Evolutionary conservation across 2,888 invertebrate species (phyloP).

Genomic region (Perizoma affinitatum): DNA sequence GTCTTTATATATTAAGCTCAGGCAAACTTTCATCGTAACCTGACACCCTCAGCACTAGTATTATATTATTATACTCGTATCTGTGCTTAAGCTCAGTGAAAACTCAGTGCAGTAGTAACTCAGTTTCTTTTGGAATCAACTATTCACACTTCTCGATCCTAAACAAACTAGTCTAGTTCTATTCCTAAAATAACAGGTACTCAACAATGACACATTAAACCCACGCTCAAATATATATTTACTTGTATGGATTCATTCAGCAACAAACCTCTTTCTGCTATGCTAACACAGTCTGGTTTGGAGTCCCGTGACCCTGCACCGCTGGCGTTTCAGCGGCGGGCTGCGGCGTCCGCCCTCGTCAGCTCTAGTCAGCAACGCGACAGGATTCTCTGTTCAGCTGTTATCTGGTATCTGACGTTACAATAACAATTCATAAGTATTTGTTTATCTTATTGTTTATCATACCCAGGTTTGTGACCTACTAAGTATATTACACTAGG

Average conservation of each 20-base stretch:
- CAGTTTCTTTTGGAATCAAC: too few relatives aligned
- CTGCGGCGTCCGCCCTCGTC: slow-evolving; percentile 50
- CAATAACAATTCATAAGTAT: neutral
- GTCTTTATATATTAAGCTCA: too few relatives aligned
- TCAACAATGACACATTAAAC: neutral
- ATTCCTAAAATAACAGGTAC: too few relatives aligned
- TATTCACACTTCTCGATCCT: too few relatives aligned
- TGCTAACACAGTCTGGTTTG: slow-evolving; percentile 11
- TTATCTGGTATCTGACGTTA: neutral
- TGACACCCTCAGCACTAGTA: too few relatives aligned
- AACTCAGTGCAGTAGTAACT: too few relatives aligned
- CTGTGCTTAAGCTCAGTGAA: too few relatives aligned
- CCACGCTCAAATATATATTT: neutral
- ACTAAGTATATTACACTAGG: too few relatives aligned
- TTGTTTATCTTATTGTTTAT: too few relatives aligned
- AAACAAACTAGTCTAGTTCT: too few relatives aligned
- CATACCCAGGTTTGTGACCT: neutral
- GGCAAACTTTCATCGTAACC: too few relatives aligned
- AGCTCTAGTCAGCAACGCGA: slow-evolving; percentile 51
- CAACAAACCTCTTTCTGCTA: slow-evolving; percentile 5
- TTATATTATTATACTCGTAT: too few relatives aligned
- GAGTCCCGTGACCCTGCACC: slow-evolving; percentile 46
- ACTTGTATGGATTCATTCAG: neutral
- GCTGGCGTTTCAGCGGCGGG: slow-evolving; percentile 37
- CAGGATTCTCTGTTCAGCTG: slow-evolving; percentile 21